Percentiles rank a stretch among this genome's conserved stretches.
These are phyloP conservation scores for Uria aalge DNA, from an alignment of 2,113 vertebrate genomes.

Conservation along the genomic window DNA sequence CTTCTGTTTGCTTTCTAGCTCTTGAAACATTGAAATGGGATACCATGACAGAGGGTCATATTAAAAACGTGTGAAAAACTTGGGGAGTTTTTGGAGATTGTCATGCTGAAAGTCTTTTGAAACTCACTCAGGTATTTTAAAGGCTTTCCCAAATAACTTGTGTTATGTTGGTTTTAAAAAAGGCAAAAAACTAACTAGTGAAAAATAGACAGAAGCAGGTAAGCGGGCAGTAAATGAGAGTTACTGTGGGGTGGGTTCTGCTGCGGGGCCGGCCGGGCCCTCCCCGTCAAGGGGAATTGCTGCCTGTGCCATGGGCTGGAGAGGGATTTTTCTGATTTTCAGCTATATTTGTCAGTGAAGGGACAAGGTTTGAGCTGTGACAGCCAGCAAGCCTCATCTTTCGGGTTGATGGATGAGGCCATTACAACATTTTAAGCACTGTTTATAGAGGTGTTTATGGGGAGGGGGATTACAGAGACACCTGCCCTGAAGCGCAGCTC, in stretches of 20 bases:
- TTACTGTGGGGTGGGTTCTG: neutral
- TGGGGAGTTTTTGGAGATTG: rapidly evolving
- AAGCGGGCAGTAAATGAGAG: neutral
- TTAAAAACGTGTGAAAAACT: neutral
- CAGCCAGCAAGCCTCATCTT: neutral
- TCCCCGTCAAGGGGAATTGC: rapidly evolving
- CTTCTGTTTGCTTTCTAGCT: neutral
- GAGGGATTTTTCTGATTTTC: neutral
- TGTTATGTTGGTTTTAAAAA: neutral
- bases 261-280: rapidly evolving
- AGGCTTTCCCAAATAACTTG: neutral
- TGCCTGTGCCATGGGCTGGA: rapidly evolving
- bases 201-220: neutral
- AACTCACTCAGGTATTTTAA: neutral
- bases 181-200: neutral
- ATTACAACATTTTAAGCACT: neutral
- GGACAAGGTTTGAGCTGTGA: neutral
- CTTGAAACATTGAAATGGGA: rapidly evolving
- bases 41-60: rapidly evolving
- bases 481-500: neutral
- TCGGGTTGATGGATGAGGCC: neutral
- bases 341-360: neutral
- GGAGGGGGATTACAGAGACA: neutral
- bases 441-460: neutral
- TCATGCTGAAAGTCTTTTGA: neutral